Percentiles rank a stretch among this genome's conserved stretches.
Conservation (phyloP, 2,113 vertebrate genomes). For the Daboia siamensis region DNA sequence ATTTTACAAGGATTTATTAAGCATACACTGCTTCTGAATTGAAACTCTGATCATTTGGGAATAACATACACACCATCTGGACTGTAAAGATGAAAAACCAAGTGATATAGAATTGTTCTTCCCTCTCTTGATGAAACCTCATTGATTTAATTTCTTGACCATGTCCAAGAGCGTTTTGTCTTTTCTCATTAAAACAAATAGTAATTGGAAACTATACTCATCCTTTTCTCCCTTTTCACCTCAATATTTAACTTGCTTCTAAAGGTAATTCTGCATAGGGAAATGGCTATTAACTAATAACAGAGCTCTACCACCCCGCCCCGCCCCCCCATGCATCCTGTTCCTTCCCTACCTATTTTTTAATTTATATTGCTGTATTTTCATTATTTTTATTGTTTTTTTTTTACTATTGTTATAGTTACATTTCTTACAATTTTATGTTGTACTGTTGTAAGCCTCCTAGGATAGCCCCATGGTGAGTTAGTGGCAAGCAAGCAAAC, state of each 20-base stretch:
- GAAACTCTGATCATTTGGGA: background rate
- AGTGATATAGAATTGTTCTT: background rate
- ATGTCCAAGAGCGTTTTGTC: background rate
- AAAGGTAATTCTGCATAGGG: background rate
- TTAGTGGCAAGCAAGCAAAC: background rate
- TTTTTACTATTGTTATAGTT: background rate
- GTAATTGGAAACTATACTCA: background rate
- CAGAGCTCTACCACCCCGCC: background rate
- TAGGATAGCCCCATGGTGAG: background rate
- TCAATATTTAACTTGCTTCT: background rate
- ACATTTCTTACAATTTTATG: background rate
- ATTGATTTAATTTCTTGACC: background rate
- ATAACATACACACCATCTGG: background rate
- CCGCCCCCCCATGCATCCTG: background rate
- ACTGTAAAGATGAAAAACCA: background rate
- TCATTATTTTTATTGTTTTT: background rate
- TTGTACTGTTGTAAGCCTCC: background rate
- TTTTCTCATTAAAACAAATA: background rate
- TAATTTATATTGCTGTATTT: background rate
- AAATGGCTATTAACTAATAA: background rate
- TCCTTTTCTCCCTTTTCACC: background rate
- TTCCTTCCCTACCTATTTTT: background rate
- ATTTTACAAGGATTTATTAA: too few species aligned
- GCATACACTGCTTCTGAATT: background rate
- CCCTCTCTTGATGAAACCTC: background rate